Conservation (phyloP, 2,888 invertebrate genomes). For the Shargacucullia verbasci region DNA sequence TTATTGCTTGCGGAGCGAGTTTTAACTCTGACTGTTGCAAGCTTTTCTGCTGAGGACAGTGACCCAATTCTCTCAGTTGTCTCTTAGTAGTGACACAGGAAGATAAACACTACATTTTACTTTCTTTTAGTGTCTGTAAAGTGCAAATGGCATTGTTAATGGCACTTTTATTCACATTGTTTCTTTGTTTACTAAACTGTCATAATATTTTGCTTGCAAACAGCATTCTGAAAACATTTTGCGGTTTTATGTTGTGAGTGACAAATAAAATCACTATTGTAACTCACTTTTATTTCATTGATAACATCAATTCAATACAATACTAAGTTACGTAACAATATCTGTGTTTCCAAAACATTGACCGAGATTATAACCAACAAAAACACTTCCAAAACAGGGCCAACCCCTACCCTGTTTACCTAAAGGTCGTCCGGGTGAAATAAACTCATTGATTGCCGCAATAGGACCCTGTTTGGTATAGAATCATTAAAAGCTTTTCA, state of each 20-base stretch:
- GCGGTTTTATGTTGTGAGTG: too few relatives aligned
- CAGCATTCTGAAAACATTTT: too few relatives aligned
- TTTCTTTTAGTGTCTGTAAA: conserved; percentile 34
- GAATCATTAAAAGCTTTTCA: conserved; percentile 58
- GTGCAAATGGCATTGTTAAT: conserved; percentile 45
- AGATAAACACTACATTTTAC: conserved; percentile 46
- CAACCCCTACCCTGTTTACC: conserved; percentile 21
- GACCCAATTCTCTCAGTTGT: conserved; percentile 53
- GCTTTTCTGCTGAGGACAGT: conserved; percentile 35
- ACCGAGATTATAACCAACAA: neutral
- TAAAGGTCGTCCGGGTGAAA: conserved; percentile 44
- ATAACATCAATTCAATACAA: too few relatives aligned
- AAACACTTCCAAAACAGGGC: conserved; percentile 16
- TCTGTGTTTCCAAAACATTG: neutral
- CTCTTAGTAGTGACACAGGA: conserved; percentile 30
- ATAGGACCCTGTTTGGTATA: conserved; percentile 36
- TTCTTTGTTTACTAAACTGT: conserved; percentile 3
- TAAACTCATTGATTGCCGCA: conserved; percentile 52
- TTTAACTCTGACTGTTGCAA: conserved; percentile 45
- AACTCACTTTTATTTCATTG: too few relatives aligned
- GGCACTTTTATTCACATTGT: conserved; percentile 20
- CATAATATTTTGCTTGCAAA: too few relatives aligned
- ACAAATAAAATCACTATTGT: too few relatives aligned
- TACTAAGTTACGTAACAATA: neutral
- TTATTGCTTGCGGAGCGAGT: conserved; percentile 37